Percentiles rank a stretch among this genome's conserved stretches.
Conservation (phyloP, 1,140 invertebrate genomes). For the Acromyrmex echinatior region DNA sequence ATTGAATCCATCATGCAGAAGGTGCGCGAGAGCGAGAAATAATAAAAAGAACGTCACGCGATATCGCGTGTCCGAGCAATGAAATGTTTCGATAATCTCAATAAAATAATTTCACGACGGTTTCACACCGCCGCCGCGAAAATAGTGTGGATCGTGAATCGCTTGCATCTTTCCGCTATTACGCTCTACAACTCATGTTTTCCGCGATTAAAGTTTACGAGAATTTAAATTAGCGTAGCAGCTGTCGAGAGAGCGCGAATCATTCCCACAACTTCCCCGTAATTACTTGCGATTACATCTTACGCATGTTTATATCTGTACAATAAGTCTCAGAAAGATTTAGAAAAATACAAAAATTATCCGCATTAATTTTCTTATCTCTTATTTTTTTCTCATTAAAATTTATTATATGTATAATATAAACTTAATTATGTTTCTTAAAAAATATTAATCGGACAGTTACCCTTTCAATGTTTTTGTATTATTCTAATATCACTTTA, state of each 20-base stretch:
- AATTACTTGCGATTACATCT: constrained; percentile 57
- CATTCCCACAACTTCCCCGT: constrained; percentile 44
- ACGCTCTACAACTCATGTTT: not conserved
- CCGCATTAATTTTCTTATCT: not conserved
- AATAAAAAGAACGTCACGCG: constrained; percentile 44
- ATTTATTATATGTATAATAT: not conserved
- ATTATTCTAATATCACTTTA: not conserved
- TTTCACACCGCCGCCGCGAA: not conserved
- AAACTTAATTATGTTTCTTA: not conserved
- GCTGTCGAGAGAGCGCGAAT: constrained; percentile 32
- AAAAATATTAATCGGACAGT: not conserved
- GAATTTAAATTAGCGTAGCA: constrained; percentile 59
- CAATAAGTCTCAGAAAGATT: constrained; percentile 31
- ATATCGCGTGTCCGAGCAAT: constrained; percentile 35
- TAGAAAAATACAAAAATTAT: not conserved
- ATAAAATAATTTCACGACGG: constrained; percentile 10
- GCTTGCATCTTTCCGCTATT: not conserved
- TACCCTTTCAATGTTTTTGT: not conserved
- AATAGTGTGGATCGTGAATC: constrained; percentile 10
- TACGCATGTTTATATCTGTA: constrained; percentile 30
- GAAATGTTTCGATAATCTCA: constrained; percentile 28
- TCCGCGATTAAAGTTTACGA: constrained; percentile 53
- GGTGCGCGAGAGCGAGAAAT: not conserved
- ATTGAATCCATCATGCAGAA: constrained; percentile 28
- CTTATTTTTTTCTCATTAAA: not conserved